Evolutionary conservation across 2,888 invertebrate genomes (phyloP), one percentile per base, ranked within the genome.

Genomic region (Caenorhabditis macrosperma): DNA sequence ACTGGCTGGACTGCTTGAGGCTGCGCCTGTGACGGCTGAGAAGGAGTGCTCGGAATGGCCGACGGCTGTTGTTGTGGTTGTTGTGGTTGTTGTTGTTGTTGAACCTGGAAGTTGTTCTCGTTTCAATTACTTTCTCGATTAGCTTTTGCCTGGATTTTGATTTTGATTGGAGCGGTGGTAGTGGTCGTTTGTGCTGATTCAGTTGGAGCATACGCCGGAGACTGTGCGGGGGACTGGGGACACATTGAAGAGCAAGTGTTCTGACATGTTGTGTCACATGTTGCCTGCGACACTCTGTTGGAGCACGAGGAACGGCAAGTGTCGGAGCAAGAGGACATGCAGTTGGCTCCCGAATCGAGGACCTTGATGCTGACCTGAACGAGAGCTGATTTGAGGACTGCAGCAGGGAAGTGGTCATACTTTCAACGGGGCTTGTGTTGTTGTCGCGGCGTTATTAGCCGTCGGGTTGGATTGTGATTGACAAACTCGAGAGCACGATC

Each of bases 401-500:
- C n/a, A n/a, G n/a, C n/a, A n/a, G n/a, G n/a, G n/a, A n/a, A n/a
- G n/a, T n/a, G n/a, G n/a, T n/a, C n/a, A 54, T 57, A 78, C 69
- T 59, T 75, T 79, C 52, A 76, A 33, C 33, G 80, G 71, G 4
- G 59, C 38, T 68, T 66, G 44, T 38, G 67, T 57, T 35, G 81
- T 61, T 26, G 68, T 55, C 17, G 33, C 33, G n/a, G 24, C 38
- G n/a, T 38, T 28, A 1, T 17, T 10, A 12, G 52, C 30, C 44
- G 64, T 30, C 15, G 78, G 71, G 55, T 60, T 78, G 22, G 78
- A 57, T 63, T 75, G 74, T 41, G 78, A 57, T 63, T 75, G 74
- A 61, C 80, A 80, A 61, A 80, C 76, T 66, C 76, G 64, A 60
- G 71, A 68, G 71, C 80, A 80, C 38, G 80, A 80, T 69, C 50